Evolutionary conservation across 2,797 vertebrate genomes (phyloP), one percentile per base, ranked within the genome.

Genomic region (Echeneis naucrates): DNA sequence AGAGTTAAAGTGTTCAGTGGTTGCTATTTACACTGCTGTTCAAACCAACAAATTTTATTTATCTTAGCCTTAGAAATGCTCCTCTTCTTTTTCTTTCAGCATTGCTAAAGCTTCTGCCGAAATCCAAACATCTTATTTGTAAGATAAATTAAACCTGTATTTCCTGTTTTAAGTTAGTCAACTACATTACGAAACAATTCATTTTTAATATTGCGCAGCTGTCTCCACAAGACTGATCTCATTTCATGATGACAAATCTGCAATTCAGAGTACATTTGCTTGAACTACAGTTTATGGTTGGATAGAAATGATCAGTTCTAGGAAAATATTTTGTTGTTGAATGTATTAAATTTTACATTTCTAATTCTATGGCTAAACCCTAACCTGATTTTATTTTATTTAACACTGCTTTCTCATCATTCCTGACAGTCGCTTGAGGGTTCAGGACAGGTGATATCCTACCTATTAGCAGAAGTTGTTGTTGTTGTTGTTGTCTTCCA

Each of bases 381-480:
- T 44, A 26, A 4, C 30, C 32, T n/a, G 9, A 4, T 38, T 19
- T 23, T 12, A 27, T 11, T 27, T 55, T 38, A n/a, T n/a, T n/a
- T n/a, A n/a, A n/a, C n/a, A n/a, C n/a, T n/a, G n/a, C n/a, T n/a
- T n/a, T 58, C 57, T 64, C 74, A 58, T 81, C 27, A 45, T 61
- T 82, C 35, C 50, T 68, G 53, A 63, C 56, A 60, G 38, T 33
- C 45, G 60, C 62, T 52, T 70, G 53, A 44, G 62, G 65, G 42
- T 74, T 75, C 67, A 54, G 81, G 75, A 82, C 84, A 75, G 77
- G 77, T 88, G 83, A 65, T 79, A 69, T 79, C 67, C 55, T 60
- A 82, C 68, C n/a, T n/a, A n/a, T n/a, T n/a, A n/a, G n/a, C n/a
- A n/a, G n/a, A n/a, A n/a, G n/a, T n/a, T n/a, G n/a, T n/a, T n/a